A percentile compares a stretch with the other conserved stretches of the same genome.
phyloP scores from a whole-genome alignment of 2,888 invertebrate genomes.

The Cremastinae sp. region DNA sequence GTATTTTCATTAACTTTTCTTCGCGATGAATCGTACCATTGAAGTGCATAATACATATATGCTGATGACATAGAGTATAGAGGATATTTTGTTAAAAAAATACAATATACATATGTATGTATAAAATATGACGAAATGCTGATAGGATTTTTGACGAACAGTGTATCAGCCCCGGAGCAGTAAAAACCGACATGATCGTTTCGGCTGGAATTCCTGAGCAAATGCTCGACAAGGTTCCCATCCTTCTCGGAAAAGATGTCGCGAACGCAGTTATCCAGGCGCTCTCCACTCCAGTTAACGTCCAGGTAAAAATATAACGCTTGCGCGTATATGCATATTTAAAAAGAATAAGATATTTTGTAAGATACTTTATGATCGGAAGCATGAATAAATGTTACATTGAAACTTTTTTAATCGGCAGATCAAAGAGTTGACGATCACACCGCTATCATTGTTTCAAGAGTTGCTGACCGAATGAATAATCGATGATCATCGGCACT shows the following conservation, averaged over 20 bases:
- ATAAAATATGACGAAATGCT: too few relatives aligned
- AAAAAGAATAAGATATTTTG: neutral
- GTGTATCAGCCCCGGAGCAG: constrained; percentile 77
- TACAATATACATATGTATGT: too few relatives aligned
- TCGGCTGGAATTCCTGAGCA: constrained; percentile 53
- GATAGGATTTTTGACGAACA: constrained; percentile 57
- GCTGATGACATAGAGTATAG: too few relatives aligned
- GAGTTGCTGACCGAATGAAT: neutral
- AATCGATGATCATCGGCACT: too few relatives aligned
- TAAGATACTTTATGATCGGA: neutral
- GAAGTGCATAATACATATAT: too few relatives aligned
- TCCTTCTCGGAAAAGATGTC: constrained; percentile 65
- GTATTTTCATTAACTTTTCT: too few relatives aligned
- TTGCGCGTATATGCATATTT: neutral
- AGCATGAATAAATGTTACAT: neutral
- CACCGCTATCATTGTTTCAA: constrained; percentile 6
- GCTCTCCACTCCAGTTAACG: constrained; percentile 68
- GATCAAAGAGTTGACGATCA: constrained; percentile 65
- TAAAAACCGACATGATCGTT: constrained; percentile 71
- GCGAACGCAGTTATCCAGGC: constrained; percentile 67
- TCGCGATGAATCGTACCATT: too few relatives aligned
- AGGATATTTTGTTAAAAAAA: too few relatives aligned
- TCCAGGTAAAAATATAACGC: constrained; percentile 65
- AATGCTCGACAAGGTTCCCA: constrained; percentile 5
- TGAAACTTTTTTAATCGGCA: constrained; percentile 45